Percentiles rank a stretch among this genome's conserved stretches.
Evolutionary conservation across 2,113 vertebrate species (phyloP).

Genomic region (Pantherophis guttatus): DNA sequence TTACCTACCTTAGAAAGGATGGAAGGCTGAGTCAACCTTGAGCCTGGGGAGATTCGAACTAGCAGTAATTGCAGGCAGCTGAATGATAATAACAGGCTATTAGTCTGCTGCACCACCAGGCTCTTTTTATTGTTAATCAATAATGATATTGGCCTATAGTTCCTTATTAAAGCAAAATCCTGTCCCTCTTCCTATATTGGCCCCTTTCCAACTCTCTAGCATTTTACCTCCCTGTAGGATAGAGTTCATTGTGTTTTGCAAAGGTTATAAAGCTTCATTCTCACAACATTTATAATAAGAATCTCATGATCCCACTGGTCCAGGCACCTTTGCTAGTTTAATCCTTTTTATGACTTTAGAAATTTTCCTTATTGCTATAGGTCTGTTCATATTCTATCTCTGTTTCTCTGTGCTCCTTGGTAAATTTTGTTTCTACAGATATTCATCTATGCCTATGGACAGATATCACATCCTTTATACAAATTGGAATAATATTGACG

Average conservation of each 20-base stretch:
- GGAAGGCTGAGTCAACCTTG: too few species aligned
- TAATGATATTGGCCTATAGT: neutral
- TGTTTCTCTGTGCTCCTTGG: neutral
- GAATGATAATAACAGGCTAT: too few species aligned
- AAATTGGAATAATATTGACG: neutral
- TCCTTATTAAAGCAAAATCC: neutral
- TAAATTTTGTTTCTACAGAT: neutral
- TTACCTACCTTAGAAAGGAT: too few species aligned
- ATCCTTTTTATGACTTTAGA: neutral
- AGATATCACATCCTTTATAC: neutral
- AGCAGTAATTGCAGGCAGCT: too few species aligned
- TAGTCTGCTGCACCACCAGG: too few species aligned
- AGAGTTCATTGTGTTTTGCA: neutral
- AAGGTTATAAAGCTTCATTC: neutral
- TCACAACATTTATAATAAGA: neutral
- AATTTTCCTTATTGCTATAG: too few species aligned
- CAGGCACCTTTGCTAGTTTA: neutral
- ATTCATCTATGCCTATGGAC: neutral
- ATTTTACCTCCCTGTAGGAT: neutral
- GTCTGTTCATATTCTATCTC: neutral
- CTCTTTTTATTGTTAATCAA: neutral
- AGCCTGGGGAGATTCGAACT: too few species aligned
- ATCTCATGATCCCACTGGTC: neutral
- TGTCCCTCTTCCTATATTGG: neutral
- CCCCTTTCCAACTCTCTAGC: neutral